These are phyloP conservation scores for Eupelmus urozonus DNA, from an alignment of 2,888 invertebrate species.

Conservation along the genomic window DNA sequence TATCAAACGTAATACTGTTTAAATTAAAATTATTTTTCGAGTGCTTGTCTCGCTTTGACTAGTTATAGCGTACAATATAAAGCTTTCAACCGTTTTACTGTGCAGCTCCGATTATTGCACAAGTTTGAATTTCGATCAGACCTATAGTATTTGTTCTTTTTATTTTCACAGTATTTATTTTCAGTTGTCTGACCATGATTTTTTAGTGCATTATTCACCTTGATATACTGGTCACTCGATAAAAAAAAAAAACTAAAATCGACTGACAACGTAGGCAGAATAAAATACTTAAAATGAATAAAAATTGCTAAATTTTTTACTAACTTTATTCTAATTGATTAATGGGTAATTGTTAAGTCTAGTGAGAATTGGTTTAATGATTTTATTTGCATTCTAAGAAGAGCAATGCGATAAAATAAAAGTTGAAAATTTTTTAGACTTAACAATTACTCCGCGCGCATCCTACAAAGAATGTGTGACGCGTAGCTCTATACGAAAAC, in stretches of 20 bases:
- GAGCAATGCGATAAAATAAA: neutral
- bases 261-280: neutral
- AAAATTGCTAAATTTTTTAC: neutral
- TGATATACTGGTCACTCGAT: constrained; percentile 8
- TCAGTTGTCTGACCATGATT: neutral
- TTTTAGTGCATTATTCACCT: neutral
- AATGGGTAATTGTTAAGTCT: constrained; percentile 50
- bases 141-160: neutral
- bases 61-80: constrained; percentile 68
- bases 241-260: constrained; percentile 5
- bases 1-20: neutral
- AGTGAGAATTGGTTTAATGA: no score
- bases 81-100: constrained; percentile 68
- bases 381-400: no score
- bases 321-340: constrained; percentile 54
- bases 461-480: neutral
- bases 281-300: neutral
- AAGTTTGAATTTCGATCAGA: no score
- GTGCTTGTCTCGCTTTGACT: constrained; percentile 69
- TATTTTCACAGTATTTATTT: neutral
- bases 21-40: constrained; percentile 45
- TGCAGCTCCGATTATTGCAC: constrained; percentile 16
- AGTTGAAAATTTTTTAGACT: constrained; percentile 1
- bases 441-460: constrained; percentile 7
- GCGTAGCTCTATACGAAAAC: neutral